Evolutionary conservation across 2,888 invertebrate genomes (phyloP), one percentile per base, ranked within the genome.

Genomic region (Stictocephala bisonia): DNA sequence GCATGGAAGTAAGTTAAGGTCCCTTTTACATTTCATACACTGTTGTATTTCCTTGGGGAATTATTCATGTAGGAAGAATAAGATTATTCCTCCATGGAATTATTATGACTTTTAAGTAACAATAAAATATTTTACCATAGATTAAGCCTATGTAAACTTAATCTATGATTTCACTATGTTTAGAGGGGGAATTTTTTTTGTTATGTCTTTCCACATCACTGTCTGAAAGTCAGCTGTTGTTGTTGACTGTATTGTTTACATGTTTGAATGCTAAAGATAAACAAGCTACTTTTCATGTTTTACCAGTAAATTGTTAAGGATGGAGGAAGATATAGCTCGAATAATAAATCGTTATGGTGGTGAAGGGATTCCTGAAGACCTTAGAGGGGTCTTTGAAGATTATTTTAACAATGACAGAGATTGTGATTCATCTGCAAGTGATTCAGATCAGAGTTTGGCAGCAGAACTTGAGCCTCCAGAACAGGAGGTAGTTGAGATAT

Each of bases 1-100:
- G 53, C 53, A 7, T 53, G 53, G 50, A 7, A 26, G 26, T 24
- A 44, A 44, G 44, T 44, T 44, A 44, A 44, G 44, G 44, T 44
- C 44, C 44, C 44, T 44, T 44, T 44, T 44, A 44, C 44, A 44
- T 44, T 44, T 44, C 24, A 53, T 53, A 53, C 53, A 53, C 53
- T 53, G 3, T 53, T 53, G 53, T 53, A 53, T 53, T n/a, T 53
- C 53, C 53, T 53, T 53, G 22, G 53, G 26, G 53, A 26, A 20
- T 22, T 44, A 44, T 53, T 53, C 26, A 53, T 53, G 3, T 9
- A 7, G 53, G n/a, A 18, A 18, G 4, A 18, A 18, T 44, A 44
- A 9, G 44, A 44, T 44, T 44, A 44, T 44, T 44, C 6, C n/a
- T 35, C 35, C 35, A 35, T 35, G 35, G 35, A 9, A 44, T 44